Evolutionary conservation across 2,888 invertebrate species (phyloP).

Genomic region (Athrips mouffetella): DNA sequence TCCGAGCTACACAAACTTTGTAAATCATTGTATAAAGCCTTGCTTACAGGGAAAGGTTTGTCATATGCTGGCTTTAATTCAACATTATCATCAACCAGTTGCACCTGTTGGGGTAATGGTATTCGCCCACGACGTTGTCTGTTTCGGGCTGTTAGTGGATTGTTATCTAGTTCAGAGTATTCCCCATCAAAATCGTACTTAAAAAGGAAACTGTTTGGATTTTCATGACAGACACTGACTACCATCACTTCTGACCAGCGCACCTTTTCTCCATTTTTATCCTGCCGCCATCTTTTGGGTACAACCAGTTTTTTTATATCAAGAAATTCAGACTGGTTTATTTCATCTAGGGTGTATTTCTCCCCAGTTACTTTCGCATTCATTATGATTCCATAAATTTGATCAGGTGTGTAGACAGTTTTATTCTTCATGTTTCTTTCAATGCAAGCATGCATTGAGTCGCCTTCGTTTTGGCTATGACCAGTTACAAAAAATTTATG

Average conservation of each 20-base stretch:
- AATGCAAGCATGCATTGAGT: slow-evolving; percentile 17
- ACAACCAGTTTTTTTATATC: slow-evolving; percentile 15
- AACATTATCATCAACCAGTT: too few species aligned
- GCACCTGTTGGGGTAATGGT: too few species aligned
- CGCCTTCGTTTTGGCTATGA: slow-evolving; percentile 14
- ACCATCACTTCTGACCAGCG: slow-evolving; percentile 13
- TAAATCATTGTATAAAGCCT: too few species aligned
- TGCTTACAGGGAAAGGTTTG: too few species aligned
- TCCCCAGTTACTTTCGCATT: slow-evolving; percentile 17
- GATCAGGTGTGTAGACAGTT: slow-evolving; percentile 13
- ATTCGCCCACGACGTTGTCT: too few species aligned
- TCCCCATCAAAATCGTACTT: too few species aligned
- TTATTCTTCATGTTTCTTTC: slow-evolving; percentile 12
- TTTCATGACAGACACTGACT: too few species aligned
- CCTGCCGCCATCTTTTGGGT: slow-evolving; percentile 8
- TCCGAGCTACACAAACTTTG: too few species aligned
- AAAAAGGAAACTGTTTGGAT: too few species aligned
- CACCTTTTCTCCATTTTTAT: slow-evolving; percentile 10
- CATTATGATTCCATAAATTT: slow-evolving; percentile 14
- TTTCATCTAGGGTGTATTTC: slow-evolving; percentile 13
- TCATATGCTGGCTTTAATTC: too few species aligned
- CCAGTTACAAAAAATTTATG: slow-evolving; percentile 16
- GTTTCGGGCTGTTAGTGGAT: too few species aligned
- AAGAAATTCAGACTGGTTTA: slow-evolving; percentile 14
- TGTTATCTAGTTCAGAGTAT: too few species aligned